Conservation (phyloP, 2,113 vertebrate genomes). For the Bungarus multicinctus region DNA sequence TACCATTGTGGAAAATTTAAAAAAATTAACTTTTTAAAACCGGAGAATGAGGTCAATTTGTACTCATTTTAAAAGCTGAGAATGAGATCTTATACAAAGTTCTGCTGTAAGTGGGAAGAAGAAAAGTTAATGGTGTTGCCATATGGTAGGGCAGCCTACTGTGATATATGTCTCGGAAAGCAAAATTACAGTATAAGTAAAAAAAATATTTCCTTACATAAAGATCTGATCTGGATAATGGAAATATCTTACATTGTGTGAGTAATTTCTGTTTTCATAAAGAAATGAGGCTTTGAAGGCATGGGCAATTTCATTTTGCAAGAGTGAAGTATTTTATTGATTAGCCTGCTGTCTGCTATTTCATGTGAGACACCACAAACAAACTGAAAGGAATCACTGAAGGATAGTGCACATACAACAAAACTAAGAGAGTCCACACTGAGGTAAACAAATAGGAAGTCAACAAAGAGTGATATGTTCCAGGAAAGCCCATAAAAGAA, state of each 20-base stretch:
- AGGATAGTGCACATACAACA: neutral
- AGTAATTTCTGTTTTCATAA: neutral
- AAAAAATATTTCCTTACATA: neutral
- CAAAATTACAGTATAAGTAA: neutral
- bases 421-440: neutral
- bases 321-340: neutral
- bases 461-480: neutral
- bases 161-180: neutral
- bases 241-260: neutral
- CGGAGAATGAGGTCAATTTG: neutral
- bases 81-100: neutral
- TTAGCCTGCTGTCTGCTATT: neutral
- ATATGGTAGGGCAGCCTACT: neutral
- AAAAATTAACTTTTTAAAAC: neutral
- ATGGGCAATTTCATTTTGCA: neutral
- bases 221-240: neutral
- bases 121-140: neutral
- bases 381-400: neutral
- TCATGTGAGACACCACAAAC: neutral
- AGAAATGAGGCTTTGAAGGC: neutral
- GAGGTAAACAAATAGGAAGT: neutral
- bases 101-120: neutral
- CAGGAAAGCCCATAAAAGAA: neutral
- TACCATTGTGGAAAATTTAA: neutral
- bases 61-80: neutral